Base-by-base conservation (phyloP, 2,888 invertebrate genomes). In the Graphium colonna region DNA sequence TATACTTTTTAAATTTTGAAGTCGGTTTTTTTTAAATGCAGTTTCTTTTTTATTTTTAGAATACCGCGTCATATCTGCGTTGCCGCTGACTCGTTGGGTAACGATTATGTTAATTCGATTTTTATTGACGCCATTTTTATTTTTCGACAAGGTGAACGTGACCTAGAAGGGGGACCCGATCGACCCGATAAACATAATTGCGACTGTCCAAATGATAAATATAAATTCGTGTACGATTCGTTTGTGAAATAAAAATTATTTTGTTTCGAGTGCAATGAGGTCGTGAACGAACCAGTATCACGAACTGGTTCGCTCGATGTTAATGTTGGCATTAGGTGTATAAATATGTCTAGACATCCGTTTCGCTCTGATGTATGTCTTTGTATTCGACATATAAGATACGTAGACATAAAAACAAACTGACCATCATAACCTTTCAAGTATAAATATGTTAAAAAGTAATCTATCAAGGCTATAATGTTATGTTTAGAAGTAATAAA, bases 341-440 rank as follows among this genome's bases (percentile, higher is more conserved):
- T 44, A 43, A 43, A 43, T 43, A 43, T 26, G 40, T 48, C 48
- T 48, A 48, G 39, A 48, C 48, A 17, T 48, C 21, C 26, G 40
- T 40, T 40, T 28, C 39, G 28, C 28, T 28, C 33, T 10, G 33
- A 2, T 7, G n/a, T n/a, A 7, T 33, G 7, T 33, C 33, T 10
- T 10, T 33, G n/a, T 10, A 10, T 33, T 33, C 10, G 9, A 5
- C n/a, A 2, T 33, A 3, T n/a, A 33, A 33, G 9, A 10, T 10
- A 33, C 9, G 3, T 33, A 10, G 2, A 33, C 8, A 5, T 33
- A 28, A 28, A n/a, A n/a, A n/a, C n/a, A n/a, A n/a, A n/a, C n/a
- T n/a, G n/a, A n/a, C n/a, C n/a, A n/a, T n/a, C n/a, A n/a, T n/a
- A n/a, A n/a, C n/a, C n/a, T n/a, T n/a, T n/a, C n/a, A n/a, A n/a